A percentile compares a stretch with the other conserved stretches of the same genome.
phyloP scores from a whole-genome alignment of 92 coral and sea anemone genomes.

The Epizoanthus fatuus region DNA sequence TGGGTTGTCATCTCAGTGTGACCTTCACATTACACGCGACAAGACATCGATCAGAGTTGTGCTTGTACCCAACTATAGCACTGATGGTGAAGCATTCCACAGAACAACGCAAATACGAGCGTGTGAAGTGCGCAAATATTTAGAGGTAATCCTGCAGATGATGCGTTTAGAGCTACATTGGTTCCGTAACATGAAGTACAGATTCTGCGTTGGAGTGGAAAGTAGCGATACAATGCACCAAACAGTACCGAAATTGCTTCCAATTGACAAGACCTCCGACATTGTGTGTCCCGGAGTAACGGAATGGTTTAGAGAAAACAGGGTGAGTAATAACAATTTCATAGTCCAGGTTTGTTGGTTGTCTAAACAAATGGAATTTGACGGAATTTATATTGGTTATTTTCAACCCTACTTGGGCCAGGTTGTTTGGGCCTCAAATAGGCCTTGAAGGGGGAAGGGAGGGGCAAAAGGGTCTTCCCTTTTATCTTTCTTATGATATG shows the following conservation, averaged over 20 bases:
- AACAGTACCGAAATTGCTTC: background rate
- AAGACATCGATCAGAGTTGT: background rate
- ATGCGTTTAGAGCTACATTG: background rate
- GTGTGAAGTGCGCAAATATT: background rate
- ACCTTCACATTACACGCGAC: background rate
- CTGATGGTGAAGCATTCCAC: background rate
- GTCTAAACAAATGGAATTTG: no score
- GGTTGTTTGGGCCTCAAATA: no score
- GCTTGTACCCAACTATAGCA: background rate
- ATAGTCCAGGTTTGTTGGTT: no score
- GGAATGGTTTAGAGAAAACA: background rate
- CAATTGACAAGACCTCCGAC: background rate
- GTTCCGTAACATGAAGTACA: constrained; percentile 1
- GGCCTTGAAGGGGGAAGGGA: no score
- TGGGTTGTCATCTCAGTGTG: background rate
- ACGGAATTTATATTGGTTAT: no score
- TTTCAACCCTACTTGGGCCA: no score
- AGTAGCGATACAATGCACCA: background rate
- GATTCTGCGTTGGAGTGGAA: background rate
- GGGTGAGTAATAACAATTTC: background rate
- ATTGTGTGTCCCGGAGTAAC: background rate
- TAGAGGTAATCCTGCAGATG: background rate
- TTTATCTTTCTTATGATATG: no score
- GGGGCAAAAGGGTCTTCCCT: no score
- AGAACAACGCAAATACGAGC: background rate